These are phyloP conservation scores for Tapera naevia DNA, from an alignment of 2,797 vertebrate species.

Conservation along the genomic window DNA sequence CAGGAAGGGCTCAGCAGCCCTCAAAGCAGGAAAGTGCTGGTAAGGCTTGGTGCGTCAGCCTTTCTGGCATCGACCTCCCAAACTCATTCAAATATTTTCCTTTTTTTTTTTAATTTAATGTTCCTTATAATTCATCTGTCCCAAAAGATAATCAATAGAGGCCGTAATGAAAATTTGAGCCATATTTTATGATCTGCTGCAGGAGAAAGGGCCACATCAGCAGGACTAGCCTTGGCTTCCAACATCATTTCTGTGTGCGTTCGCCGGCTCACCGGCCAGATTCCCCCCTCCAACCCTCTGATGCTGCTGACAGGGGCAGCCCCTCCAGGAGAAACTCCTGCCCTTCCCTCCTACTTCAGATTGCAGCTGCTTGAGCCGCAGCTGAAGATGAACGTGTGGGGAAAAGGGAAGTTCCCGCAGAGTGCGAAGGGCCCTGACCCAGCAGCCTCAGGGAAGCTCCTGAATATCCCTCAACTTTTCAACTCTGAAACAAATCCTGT, in stretches of 20 bases:
- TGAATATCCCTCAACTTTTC: background rate
- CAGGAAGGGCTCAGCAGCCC: background rate
- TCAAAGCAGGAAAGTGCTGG: background rate
- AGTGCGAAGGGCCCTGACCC: background rate
- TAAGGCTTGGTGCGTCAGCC: constrained; percentile 74
- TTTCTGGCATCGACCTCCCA: constrained; percentile 90
- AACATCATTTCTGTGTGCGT: constrained; percentile 54
- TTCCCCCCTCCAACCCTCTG: background rate
- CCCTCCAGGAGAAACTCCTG: background rate
- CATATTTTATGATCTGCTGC: constrained; percentile 96
- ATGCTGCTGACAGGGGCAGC: background rate
- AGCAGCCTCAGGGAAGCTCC: background rate
- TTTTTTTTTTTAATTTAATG: constrained; percentile 97
- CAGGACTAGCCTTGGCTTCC: constrained; percentile 87
- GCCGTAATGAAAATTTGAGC: constrained; percentile 99
- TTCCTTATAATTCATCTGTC: constrained; percentile 97
- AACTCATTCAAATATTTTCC: constrained; percentile 99
- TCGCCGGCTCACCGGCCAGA: background rate
- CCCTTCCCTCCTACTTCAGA: background rate
- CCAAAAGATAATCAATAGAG: constrained; percentile 99
- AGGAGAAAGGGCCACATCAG: constrained; percentile 93
- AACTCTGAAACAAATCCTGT: background rate
- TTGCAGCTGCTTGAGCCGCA: background rate
- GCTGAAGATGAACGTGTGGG: background rate
- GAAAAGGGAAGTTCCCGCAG: background rate